phyloP scores from a whole-genome alignment of 2,888 invertebrate species.

The Drosophila ustulata region DNA sequence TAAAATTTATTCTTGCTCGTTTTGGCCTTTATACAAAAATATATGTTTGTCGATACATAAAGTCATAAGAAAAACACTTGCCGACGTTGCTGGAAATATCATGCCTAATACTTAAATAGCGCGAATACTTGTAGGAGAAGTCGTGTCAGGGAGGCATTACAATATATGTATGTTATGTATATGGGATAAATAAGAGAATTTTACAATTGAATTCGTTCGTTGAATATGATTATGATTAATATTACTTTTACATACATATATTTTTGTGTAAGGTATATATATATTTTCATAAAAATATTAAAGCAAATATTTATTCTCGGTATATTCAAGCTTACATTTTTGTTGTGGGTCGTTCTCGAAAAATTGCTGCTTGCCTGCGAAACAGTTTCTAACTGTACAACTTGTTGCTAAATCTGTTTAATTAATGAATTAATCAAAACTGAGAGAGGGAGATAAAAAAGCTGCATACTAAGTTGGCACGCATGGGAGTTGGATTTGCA shows the following conservation, averaged over 20 bases:
- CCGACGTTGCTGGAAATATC: slow-evolving; percentile 26
- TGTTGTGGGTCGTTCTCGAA: slow-evolving; percentile 3
- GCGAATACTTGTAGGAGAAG: slow-evolving; percentile 16
- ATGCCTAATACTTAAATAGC: slow-evolving; percentile 26
- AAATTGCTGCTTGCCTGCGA: slow-evolving; percentile 25
- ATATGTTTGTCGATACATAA: slow-evolving; percentile 15
- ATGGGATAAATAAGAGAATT: slow-evolving; percentile 8
- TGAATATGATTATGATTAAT: slow-evolving; percentile 21
- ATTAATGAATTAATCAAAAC: slow-evolving; percentile 28
- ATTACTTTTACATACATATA: slow-evolving; percentile 10
- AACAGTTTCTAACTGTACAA: slow-evolving; percentile 75
- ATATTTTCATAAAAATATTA: slow-evolving; percentile 62
- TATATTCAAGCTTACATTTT: slow-evolving; percentile 7
- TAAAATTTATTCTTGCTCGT: slow-evolving; percentile 59
- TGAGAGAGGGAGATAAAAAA: slow-evolving; percentile 10
- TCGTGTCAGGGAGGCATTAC: background rate
- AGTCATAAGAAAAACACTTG: slow-evolving; percentile 32
- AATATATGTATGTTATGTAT: slow-evolving; percentile 7
- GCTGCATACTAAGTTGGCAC: slow-evolving; percentile 73
- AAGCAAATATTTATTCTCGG: slow-evolving; percentile 52
- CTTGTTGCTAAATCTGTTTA: slow-evolving; percentile 22
- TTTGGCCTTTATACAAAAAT: slow-evolving; percentile 67
- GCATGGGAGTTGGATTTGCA: slow-evolving; percentile 47
- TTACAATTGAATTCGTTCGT: slow-evolving; percentile 28
- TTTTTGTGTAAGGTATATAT: slow-evolving; percentile 22